Conservation (phyloP, 2,888 invertebrate species). For the Tetramorium bicarinatum region DNA sequence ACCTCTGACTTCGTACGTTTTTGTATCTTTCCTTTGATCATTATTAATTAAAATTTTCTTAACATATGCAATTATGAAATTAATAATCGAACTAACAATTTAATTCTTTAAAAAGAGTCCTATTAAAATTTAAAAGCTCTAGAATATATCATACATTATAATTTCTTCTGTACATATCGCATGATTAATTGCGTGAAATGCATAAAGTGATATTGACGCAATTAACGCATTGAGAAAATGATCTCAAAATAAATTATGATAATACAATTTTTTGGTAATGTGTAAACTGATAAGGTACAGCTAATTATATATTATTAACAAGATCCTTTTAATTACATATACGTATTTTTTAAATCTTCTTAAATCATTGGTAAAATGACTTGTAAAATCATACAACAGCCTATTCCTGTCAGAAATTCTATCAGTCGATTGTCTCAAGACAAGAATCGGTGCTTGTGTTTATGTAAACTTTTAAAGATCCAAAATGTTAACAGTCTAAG, state of each 20-base stretch:
- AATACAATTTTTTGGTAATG: neutral
- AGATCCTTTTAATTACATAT: neutral
- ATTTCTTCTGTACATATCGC: neutral
- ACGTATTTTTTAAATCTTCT: neutral
- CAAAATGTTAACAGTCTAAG: neutral
- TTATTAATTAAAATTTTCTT: neutral
- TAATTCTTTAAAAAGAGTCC: neutral
- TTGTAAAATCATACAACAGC: neutral
- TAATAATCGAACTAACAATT: neutral
- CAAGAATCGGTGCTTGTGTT: neutral
- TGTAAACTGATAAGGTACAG: slow-evolving; percentile 3
- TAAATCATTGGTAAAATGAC: slow-evolving; percentile 2
- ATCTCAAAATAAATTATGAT: neutral
- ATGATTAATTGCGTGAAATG: neutral
- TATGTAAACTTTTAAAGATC: neutral
- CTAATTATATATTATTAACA: neutral
- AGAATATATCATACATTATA: neutral
- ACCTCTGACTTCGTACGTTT: slow-evolving; percentile 89
- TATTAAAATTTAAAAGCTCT: neutral
- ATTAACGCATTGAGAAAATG: neutral
- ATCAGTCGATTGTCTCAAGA: neutral
- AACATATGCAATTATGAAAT: neutral
- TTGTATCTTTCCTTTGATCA: neutral
- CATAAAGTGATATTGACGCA: neutral
- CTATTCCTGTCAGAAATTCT: neutral